phyloP scores from a whole-genome alignment of 1,140 invertebrate genomes.

The Listronotus bonariensis region DNA sequence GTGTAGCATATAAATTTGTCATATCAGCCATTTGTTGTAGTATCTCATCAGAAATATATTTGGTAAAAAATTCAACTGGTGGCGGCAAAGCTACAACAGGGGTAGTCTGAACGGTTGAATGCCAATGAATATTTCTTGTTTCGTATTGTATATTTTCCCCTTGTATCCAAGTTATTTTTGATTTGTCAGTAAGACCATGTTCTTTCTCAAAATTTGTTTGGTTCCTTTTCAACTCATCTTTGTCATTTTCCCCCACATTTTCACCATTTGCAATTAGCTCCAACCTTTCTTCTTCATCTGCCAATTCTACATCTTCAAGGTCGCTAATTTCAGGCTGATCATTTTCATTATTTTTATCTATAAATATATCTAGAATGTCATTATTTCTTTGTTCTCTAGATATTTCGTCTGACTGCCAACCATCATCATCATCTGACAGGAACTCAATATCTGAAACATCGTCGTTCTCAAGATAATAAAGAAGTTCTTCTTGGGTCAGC shows the following conservation, averaged over 20 bases:
- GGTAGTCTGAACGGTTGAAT: too few species aligned
- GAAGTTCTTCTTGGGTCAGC: neutral
- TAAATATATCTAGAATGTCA: neutral
- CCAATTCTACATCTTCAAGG: neutral
- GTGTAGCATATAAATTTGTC: too few species aligned
- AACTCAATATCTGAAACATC: neutral
- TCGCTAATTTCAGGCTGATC: neutral
- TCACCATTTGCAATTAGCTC: neutral
- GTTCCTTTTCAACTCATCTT: neutral
- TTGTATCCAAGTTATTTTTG: neutral
- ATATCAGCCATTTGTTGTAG: too few species aligned
- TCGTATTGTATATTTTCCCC: neutral
- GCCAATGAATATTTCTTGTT: too few species aligned
- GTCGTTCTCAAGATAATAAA: slow-evolving; percentile 2
- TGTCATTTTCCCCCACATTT: neutral
- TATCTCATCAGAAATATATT: too few species aligned
- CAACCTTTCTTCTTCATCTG: neutral
- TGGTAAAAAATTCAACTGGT: too few species aligned
- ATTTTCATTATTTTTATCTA: slow-evolving; percentile 1
- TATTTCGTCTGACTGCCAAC: neutral
- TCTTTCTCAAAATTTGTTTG: neutral
- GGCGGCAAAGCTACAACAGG: too few species aligned
- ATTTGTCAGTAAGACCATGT: neutral
- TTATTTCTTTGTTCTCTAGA: slow-evolving; percentile 2
- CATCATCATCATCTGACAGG: neutral